Conservation (phyloP, 2,888 invertebrate species). For the Chrysolina americana region DNA sequence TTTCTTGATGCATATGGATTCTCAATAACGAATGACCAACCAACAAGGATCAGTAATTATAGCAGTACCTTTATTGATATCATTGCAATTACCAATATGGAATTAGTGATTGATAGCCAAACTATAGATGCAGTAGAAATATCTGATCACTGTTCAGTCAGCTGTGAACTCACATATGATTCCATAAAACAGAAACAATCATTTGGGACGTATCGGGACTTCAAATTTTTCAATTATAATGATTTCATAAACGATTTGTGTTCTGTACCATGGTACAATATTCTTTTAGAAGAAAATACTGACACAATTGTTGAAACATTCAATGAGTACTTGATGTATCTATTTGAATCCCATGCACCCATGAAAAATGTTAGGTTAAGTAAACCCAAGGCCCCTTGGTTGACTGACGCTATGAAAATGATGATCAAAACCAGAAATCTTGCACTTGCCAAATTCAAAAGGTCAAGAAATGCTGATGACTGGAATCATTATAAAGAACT, state of each 20-base stretch:
- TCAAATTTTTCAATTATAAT: conserved; percentile 13
- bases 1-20: conserved; percentile 23
- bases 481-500: conserved; percentile 7
- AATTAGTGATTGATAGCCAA: background rate
- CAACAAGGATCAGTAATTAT: background rate
- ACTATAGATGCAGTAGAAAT: conserved; percentile 3
- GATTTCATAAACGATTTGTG: conserved; percentile 10
- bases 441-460: conserved; percentile 32
- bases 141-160: background rate
- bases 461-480: background rate
- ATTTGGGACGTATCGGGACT: conserved; percentile 17
- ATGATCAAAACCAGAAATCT: conserved; percentile 14
- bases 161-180: background rate
- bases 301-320: conserved; percentile 8
- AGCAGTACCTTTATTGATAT: background rate
- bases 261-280: background rate
- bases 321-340: conserved; percentile 22
- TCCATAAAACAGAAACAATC: too few relatives aligned
- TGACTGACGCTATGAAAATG: conserved; percentile 5
- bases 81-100: background rate
- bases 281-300: background rate
- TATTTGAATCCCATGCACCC: conserved; percentile 32
- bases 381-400: conserved; percentile 17
- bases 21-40: conserved; percentile 17
- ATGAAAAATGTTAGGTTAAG: conserved; percentile 21